These are phyloP conservation scores for Pollenia amentaria DNA, from an alignment of 2,888 invertebrate species.

Conservation along the genomic window DNA sequence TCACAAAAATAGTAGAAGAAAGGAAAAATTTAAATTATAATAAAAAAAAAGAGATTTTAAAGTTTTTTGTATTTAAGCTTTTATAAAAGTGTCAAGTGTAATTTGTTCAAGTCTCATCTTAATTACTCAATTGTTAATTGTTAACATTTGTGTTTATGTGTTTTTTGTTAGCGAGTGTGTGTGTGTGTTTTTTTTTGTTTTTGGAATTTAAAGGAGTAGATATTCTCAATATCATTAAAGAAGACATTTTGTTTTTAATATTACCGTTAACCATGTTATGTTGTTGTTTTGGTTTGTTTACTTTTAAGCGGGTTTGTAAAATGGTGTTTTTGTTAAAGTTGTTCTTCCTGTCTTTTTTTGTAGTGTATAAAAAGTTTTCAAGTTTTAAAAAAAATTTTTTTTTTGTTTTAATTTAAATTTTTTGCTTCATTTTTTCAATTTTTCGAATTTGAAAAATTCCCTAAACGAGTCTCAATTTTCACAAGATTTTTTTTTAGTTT, in stretches of 20 bases:
- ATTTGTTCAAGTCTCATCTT: slow-evolving; percentile 74
- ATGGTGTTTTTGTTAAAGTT: slow-evolving; percentile 47
- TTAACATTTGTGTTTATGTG: neutral
- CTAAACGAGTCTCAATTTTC: slow-evolving; percentile 83
- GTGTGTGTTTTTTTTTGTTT: slow-evolving; percentile 25
- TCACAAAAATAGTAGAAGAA: slow-evolving; percentile 1
- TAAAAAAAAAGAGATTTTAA: slow-evolving; percentile 14
- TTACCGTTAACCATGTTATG: slow-evolving; percentile 16
- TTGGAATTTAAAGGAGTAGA: slow-evolving; percentile 34
- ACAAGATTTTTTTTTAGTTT: slow-evolving; percentile 74
- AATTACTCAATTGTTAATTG: slow-evolving; percentile 54
- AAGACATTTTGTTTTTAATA: slow-evolving; percentile 64
- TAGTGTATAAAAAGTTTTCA: slow-evolving; percentile 64
- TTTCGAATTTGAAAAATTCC: slow-evolving; percentile 80
- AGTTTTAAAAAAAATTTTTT: slow-evolving; percentile 52
- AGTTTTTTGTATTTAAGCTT: slow-evolving; percentile 46
- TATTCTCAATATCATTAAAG: slow-evolving; percentile 66
- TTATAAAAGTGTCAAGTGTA: slow-evolving; percentile 17
- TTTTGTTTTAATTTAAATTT: slow-evolving; percentile 44
- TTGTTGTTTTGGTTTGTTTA: slow-evolving; percentile 19
- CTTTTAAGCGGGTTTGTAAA: slow-evolving; percentile 51
- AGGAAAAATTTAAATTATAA: slow-evolving; percentile 17
- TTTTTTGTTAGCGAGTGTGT: neutral
- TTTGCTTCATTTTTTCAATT: slow-evolving; percentile 70
- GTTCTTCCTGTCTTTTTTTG: slow-evolving; percentile 33